Evolutionary conservation across 2,888 invertebrate genomes (phyloP), one percentile per base, ranked within the genome.

Genomic region (Syritta pipiens): DNA sequence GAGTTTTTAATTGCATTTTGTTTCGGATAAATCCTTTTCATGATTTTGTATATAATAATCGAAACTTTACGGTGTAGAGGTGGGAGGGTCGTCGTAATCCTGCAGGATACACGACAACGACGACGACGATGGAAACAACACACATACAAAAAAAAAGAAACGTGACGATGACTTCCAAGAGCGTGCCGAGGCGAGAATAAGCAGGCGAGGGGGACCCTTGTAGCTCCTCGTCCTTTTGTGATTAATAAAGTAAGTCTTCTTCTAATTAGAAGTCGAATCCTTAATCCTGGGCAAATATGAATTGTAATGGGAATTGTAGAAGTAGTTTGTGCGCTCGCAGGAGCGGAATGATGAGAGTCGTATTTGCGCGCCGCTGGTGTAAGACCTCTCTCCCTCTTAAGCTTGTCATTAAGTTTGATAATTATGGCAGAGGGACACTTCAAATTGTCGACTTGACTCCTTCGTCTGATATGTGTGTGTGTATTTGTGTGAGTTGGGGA

Each of bases 1-100:
- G 74, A 81, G 53, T 68, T 81, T 77, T 81, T 81, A 81, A 81
- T 75, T 81, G 79, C 79, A 74, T 68, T 79, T 74, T 68, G 68
- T 81, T 74, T 81, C 51, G 62, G 48, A 60, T 68, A 63, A 75
- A 63, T 75, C 74, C 79, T 68, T 79, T 57, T 74, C 62, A 74
- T 57, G 71, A 68, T 68, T 81, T 75, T 81, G 30, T 74, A 53
- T 68, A 60, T 67, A 60, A 67, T 79, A 79, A 79, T 72, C 79
- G 72, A 79, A 79, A 62, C 42, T 67, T 55, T 67, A 32, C 48
- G 62, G 30, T 69, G 42, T 17, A 37, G 3, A 10, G 6, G 57
- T 9, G 17, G 24, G 14, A n/a, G 24, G 2, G 14, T n/a, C 40
- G 3, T n/a, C 10, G 24, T 9, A 42, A 1, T 6, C n/a, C 9